A percentile compares a stretch with the other conserved stretches of the same genome.
Conservation (phyloP, 2,888 invertebrate species). For the Drosophila testacea region DNA sequence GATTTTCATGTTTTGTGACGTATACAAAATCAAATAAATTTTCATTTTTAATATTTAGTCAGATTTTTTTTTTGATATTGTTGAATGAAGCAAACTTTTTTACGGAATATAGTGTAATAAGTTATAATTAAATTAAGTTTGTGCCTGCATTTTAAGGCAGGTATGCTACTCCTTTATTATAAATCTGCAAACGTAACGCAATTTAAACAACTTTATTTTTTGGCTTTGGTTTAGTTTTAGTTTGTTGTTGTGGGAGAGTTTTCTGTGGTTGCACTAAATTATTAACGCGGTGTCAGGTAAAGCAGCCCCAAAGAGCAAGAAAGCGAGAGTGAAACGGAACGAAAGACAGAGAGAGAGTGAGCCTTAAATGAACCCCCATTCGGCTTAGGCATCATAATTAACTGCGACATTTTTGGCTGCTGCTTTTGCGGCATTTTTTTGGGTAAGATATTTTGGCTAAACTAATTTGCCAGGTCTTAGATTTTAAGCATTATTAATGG, state of each 20-base stretch:
- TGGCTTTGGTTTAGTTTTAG: slow-evolving; percentile 2
- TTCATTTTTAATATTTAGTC: slow-evolving; percentile 20
- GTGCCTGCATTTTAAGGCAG: neutral
- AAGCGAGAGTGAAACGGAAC: neutral
- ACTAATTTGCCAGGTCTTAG: slow-evolving; percentile 77
- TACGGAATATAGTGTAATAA: slow-evolving; percentile 44
- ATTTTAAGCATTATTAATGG: slow-evolving; percentile 79
- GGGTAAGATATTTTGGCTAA: slow-evolving; percentile 45
- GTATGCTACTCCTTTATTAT: neutral
- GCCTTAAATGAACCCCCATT: slow-evolving; percentile 20
- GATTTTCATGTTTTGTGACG: slow-evolving; percentile 61
- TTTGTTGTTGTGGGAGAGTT: slow-evolving; percentile 9
- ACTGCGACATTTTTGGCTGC: slow-evolving; percentile 66
- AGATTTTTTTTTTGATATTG: slow-evolving; percentile 11
- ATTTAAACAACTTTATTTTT: slow-evolving; percentile 3
- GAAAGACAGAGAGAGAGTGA: neutral
- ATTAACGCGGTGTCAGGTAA: slow-evolving; percentile 20
- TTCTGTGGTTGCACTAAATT: slow-evolving; percentile 38
- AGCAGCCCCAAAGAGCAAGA: neutral
- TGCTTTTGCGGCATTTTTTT: slow-evolving; percentile 46
- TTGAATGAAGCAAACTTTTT: slow-evolving; percentile 6
- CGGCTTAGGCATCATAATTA: slow-evolving; percentile 71
- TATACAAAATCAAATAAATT: slow-evolving; percentile 55
- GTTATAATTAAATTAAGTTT: slow-evolving; percentile 44
- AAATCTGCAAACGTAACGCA: slow-evolving; percentile 1